A percentile compares a stretch with the other conserved stretches of the same genome.
Evolutionary conservation across 2,888 invertebrate genomes (phyloP).

Genomic region (Synergus japonicus): DNA sequence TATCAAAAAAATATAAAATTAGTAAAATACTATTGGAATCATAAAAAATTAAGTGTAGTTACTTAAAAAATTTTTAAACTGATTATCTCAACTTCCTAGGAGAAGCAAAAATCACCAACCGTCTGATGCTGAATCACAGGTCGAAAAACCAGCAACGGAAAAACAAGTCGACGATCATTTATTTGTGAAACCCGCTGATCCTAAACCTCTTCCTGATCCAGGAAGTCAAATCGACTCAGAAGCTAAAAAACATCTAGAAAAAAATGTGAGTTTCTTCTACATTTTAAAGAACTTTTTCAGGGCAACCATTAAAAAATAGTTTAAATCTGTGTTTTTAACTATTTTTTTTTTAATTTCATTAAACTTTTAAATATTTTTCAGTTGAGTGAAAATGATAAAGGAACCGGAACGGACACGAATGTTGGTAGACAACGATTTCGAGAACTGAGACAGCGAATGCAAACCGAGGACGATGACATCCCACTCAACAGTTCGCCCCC

Average conservation of each 20-base stretch:
- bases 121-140: slow-evolving; percentile 58
- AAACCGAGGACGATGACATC: slow-evolving; percentile 91
- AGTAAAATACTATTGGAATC: background rate
- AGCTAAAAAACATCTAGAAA: slow-evolving; percentile 62
- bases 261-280: slow-evolving; percentile 61
- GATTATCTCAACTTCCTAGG: slow-evolving; percentile 57
- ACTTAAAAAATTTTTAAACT: background rate
- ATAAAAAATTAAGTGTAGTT: background rate
- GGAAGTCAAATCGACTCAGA: slow-evolving; percentile 63
- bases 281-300: background rate
- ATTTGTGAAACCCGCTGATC: slow-evolving; percentile 72
- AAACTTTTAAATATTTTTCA: slow-evolving; percentile 46
- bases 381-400: slow-evolving; percentile 77
- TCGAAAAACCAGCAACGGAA: slow-evolving; percentile 59
- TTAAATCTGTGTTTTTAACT: background rate
- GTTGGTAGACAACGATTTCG: slow-evolving; percentile 87
- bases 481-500: slow-evolving; percentile 84
- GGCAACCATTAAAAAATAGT: background rate
- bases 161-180: slow-evolving; percentile 64
- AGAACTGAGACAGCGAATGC: slow-evolving; percentile 90
- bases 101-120: slow-evolving; percentile 70
- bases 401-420: slow-evolving; percentile 67
- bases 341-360: background rate
- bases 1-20: background rate
- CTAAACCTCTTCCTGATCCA: slow-evolving; percentile 63